Percentiles rank a stretch among this genome's conserved stretches.
These are phyloP conservation scores for Zeuzera pyrina DNA, from an alignment of 2,888 invertebrate species.

Conservation along the genomic window DNA sequence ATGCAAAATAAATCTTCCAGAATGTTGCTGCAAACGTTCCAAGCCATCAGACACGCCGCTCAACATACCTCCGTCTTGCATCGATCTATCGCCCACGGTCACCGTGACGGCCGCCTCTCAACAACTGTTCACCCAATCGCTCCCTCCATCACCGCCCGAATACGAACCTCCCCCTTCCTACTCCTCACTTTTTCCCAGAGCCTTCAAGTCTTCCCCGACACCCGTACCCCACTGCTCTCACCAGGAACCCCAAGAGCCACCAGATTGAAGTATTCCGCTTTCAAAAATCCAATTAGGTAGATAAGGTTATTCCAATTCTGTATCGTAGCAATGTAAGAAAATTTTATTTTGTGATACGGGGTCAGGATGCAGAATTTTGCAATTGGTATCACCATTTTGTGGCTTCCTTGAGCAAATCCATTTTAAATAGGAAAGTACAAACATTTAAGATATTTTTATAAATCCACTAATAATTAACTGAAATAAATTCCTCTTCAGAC, in stretches of 20 bases:
- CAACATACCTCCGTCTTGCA: constrained; percentile 60
- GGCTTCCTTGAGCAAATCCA: no score
- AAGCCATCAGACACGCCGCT: constrained; percentile 61
- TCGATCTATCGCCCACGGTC: constrained; percentile 59
- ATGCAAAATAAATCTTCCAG: constrained; percentile 33
- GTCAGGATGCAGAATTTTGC: no score
- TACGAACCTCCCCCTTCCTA: constrained; percentile 80
- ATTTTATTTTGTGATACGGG: no score
- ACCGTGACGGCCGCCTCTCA: constrained; percentile 52
- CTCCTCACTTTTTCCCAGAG: constrained; percentile 76
- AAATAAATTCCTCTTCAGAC: no score
- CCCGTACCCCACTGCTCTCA: constrained; percentile 64
- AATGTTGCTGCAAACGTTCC: constrained; percentile 65
- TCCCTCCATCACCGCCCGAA: constrained; percentile 67
- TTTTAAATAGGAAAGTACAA: no score
- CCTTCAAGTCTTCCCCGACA: constrained; percentile 57
- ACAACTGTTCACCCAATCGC: constrained; percentile 46
- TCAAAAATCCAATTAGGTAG: no score
- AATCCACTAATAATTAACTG: no score
- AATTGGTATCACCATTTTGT: no score
- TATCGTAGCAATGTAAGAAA: no score
- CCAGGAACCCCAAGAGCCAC: constrained; percentile 57
- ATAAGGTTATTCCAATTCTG: no score
- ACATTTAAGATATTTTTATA: no score
- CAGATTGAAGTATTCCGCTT: no score